A percentile compares a stretch with the other conserved stretches of the same genome.
phyloP scores from a whole-genome alignment of 2,113 vertebrate species.

The Saguinus midas region DNA sequence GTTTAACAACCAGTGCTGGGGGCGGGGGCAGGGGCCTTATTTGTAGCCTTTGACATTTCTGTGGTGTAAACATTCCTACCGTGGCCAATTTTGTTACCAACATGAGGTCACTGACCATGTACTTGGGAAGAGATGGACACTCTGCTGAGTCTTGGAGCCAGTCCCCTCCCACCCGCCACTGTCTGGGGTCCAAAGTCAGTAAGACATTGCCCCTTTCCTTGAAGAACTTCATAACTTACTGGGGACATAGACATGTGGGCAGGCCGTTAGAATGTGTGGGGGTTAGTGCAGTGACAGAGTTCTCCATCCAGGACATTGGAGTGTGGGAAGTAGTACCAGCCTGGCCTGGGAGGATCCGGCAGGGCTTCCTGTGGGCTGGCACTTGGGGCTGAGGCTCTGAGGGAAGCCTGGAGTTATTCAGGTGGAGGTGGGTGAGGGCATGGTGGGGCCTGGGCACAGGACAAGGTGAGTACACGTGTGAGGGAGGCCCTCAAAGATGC shows the following conservation, averaged over 20 bases:
- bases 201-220: not conserved
- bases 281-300: not conserved
- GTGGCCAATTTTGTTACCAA: not conserved
- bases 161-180: not conserved
- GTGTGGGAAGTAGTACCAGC: not conserved
- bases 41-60: no score
- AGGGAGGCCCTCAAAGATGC: not conserved
- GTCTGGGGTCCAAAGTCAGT: not conserved
- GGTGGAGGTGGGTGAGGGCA: not conserved
- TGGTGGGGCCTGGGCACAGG: not conserved
- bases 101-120: not conserved
- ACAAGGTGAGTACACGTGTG: not conserved
- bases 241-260: not conserved
- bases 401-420: not conserved
- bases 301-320: not conserved
- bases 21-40: no score
- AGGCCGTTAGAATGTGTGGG: not conserved
- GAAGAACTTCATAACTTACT: not conserved
- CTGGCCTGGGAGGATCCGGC: not conserved
- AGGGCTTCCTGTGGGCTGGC: not conserved
- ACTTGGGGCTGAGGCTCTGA: not conserved
- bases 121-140: not conserved
- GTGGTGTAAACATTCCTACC: not conserved
- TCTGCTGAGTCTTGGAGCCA: not conserved
- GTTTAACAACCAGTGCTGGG: not conserved